Conservation (phyloP, 2,797 vertebrate species). For the Siniperca obscura region DNA sequence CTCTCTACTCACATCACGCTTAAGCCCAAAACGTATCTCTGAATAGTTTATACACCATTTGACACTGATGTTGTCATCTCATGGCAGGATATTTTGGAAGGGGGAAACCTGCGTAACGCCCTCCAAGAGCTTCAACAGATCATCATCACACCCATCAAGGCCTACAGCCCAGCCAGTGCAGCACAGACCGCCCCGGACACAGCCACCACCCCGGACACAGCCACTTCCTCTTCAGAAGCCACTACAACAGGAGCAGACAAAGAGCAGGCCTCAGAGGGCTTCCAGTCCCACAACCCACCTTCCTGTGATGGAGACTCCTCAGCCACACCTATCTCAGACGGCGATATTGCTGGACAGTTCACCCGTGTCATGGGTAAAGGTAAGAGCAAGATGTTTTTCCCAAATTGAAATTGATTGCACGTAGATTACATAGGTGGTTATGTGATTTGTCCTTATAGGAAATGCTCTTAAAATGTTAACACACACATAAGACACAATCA, state of each 20-base stretch:
- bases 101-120: slow-evolving; percentile 93
- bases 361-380: slow-evolving; percentile 98
- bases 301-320: slow-evolving; percentile 91
- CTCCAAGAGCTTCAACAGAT: slow-evolving; percentile 96
- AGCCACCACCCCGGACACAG: slow-evolving; percentile 61
- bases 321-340: slow-evolving; percentile 90
- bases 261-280: slow-evolving; percentile 84
- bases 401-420: background rate
- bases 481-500: background rate
- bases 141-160: slow-evolving; percentile 94
- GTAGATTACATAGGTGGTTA: background rate
- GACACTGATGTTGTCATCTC: slow-evolving; percentile 5
- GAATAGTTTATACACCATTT: background rate
- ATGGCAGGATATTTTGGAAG: slow-evolving; percentile 93
- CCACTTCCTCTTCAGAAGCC: slow-evolving; percentile 73
- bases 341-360: slow-evolving; percentile 96
- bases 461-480: background rate
- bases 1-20: background rate
- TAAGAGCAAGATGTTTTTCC: slow-evolving; percentile 62
- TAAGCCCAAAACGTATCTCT: background rate
- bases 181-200: slow-evolving; percentile 74
- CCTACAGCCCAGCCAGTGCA: slow-evolving; percentile 84
- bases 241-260: slow-evolving; percentile 85
- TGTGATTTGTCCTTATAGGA: background rate
- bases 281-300: slow-evolving; percentile 87